Evolutionary conservation across 2,113 vertebrate genomes (phyloP).

Genomic region (Piaya cayana): DNA sequence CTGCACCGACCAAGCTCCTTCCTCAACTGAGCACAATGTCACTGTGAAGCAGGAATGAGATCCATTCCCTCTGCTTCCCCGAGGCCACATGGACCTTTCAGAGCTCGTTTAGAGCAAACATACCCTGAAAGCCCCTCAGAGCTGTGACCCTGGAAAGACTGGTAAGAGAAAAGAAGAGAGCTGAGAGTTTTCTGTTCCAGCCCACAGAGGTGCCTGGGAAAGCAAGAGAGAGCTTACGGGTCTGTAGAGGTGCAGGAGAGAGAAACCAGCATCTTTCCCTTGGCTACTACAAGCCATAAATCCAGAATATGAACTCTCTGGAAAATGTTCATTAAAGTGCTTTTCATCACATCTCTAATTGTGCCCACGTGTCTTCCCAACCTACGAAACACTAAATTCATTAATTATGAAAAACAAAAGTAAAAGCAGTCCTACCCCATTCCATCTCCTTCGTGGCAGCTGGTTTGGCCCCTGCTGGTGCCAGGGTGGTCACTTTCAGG

Average conservation of each 20-base stretch:
- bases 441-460: not conserved
- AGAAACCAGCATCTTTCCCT: not conserved
- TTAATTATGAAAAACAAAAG: not conserved
- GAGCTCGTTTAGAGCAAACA: not conserved
- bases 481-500: not conserved
- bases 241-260: not conserved
- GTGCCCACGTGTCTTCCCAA: not conserved
- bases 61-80: not conserved
- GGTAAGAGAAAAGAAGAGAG: not conserved
- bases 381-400: not conserved
- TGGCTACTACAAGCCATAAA: not conserved
- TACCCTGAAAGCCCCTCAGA: not conserved
- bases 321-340: not conserved
- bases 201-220: not conserved
- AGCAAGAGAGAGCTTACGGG: not conserved
- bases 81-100: accelerated
- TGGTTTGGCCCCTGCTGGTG: not conserved
- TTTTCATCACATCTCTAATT: not conserved
- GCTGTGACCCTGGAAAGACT: not conserved
- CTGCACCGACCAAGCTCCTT: not conserved
- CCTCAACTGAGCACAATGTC: not conserved
- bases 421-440: not conserved
- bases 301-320: not conserved
- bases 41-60: not conserved
- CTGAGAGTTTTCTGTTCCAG: not conserved